These are phyloP conservation scores for Ciconia stormi DNA, from an alignment of 2,113 vertebrate genomes.

Conservation along the genomic window DNA sequence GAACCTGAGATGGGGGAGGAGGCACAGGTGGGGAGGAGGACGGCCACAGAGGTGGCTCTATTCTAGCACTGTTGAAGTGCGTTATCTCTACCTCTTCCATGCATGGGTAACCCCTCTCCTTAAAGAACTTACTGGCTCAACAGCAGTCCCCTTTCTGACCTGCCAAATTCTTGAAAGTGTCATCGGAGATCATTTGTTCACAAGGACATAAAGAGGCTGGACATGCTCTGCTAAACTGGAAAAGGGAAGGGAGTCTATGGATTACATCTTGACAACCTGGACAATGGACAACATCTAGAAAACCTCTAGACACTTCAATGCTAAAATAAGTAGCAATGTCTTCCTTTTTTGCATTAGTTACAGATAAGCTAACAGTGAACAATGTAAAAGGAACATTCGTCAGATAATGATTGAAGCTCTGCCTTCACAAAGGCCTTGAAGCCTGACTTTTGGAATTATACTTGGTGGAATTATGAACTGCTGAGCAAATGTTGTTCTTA, in stretches of 20 bases:
- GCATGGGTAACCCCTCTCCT: not conserved
- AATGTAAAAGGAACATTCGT: not conserved
- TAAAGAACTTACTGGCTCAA: not conserved
- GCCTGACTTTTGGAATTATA: not conserved
- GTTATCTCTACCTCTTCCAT: not conserved
- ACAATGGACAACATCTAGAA: not conserved
- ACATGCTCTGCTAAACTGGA: not conserved
- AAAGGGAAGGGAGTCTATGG: not conserved
- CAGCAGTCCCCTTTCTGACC: not conserved
- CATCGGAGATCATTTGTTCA: not conserved
- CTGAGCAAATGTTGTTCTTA: not conserved
- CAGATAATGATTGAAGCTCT: not conserved
- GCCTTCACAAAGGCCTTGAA: not conserved
- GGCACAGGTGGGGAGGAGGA: not conserved
- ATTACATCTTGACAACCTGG: not conserved
- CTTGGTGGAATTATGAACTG: not conserved
- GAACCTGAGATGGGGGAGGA: not conserved
- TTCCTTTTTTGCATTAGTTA: not conserved
- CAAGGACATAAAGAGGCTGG: not conserved
- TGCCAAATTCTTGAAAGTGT: not conserved
- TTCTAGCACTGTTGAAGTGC: not conserved
- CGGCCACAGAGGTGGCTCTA: not conserved
- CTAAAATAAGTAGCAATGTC: not conserved
- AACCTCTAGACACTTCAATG: not conserved
- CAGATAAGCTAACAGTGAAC: not conserved